Evolutionary conservation across 2,888 invertebrate genomes (phyloP), one percentile per base, ranked within the genome.

Genomic region (Carabus problematicus): DNA sequence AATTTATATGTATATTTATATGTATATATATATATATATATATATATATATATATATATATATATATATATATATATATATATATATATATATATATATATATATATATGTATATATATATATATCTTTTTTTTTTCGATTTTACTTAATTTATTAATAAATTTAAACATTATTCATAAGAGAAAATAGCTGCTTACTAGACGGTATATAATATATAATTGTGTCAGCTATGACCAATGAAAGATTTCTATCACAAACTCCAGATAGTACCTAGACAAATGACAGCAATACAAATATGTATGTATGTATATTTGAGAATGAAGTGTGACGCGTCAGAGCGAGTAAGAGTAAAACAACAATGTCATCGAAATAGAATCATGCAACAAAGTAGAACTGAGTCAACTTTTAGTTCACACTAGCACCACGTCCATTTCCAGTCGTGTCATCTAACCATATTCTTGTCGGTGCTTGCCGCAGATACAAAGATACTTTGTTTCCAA

Each of bases 341-440:
- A 2, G 29, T 29, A 29, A 29, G 29, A 29, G 29, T 29, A 29
- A 29, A 29, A 62, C 19, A 29, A 62, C 19, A 52, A 52, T 62
- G 52, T 70, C 75, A 78, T 77, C 77, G 77, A 78, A 76, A 76
- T 77, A 76, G 75, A 78, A 77, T 72, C 74, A 77, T 74, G 75
- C 77, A 77, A 16, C 16, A 52, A 16, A 52, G 16, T 18, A 14
- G 18, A 49, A 78, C 78, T 77, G 77, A 76, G 73, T 70, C 73
- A 71, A 75, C 75, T 77, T 74, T 75, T 75, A 75, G 75, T 74
- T 69, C 69, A 56, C 62, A 69, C 76, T 79, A 79, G 78, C 79
- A 78, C 78, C 78, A 73, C 74, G 52, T 62, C 55, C 74, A 54
- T 75, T 73, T 73, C 72, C 73, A 75, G 61, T 71, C 29, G 58